A percentile compares a stretch with the other conserved stretches of the same genome.
phyloP scores from a whole-genome alignment of 2,113 vertebrate genomes.

The Helogale parvula region DNA sequence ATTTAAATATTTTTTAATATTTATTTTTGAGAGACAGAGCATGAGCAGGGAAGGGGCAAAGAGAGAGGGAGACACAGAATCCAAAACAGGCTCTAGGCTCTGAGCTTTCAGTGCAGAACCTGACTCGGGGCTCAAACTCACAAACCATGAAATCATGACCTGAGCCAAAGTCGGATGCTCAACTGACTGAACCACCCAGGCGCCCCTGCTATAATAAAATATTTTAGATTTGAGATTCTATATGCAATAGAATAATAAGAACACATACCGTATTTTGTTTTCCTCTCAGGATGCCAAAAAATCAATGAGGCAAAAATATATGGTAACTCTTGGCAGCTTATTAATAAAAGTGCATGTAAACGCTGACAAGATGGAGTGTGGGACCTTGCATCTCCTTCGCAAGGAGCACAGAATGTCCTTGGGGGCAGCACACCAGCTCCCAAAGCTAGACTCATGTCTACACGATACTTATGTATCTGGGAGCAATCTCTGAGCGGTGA shows the following conservation, averaged over 20 bases:
- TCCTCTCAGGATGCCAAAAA: not conserved
- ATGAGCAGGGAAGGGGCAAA: too few relatives aligned
- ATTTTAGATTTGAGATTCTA: slow-evolving; percentile 19
- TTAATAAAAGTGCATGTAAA: not conserved
- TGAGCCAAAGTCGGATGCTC: too few relatives aligned
- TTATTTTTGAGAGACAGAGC: too few relatives aligned
- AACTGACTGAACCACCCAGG: too few relatives aligned
- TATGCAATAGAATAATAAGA: not conserved
- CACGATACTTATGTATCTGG: too few relatives aligned
- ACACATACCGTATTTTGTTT: not conserved
- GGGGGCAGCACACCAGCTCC: not conserved
- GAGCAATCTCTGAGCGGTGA: not conserved
- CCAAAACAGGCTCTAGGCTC: too few relatives aligned
- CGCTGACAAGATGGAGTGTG: not conserved
- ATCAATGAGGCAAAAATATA: not conserved
- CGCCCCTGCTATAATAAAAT: not conserved
- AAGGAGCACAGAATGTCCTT: not conserved
- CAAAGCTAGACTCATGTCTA: not conserved
- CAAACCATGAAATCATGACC: too few relatives aligned
- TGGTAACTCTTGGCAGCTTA: slow-evolving; percentile 1
- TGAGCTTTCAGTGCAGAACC: too few relatives aligned
- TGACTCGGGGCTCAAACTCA: too few relatives aligned
- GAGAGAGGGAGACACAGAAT: too few relatives aligned
- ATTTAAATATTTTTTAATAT: not conserved
- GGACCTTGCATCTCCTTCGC: not conserved